These are phyloP conservation scores for Nomada hirtipes DNA, from an alignment of 2,888 invertebrate genomes.

Conservation along the genomic window DNA sequence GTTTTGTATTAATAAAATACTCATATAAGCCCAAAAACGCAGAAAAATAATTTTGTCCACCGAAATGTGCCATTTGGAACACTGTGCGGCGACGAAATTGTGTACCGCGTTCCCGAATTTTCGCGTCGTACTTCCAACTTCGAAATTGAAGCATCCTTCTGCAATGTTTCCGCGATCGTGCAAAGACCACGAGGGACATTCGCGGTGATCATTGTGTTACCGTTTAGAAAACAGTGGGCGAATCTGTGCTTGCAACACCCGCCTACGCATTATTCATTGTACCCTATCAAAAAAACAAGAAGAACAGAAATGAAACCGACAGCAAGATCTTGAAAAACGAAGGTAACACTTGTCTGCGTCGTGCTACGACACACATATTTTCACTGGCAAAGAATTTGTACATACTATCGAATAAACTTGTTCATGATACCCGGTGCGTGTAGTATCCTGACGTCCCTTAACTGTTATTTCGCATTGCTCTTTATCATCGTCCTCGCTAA, in stretches of 20 bases:
- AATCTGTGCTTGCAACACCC: conserved; percentile 31
- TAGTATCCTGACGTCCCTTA: too few species aligned
- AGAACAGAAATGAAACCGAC: neutral
- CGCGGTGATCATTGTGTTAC: conserved; percentile 19
- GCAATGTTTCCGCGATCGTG: neutral
- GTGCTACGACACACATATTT: conserved; percentile 22
- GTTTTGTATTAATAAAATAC: too few species aligned
- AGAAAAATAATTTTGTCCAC: too few species aligned
- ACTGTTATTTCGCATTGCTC: too few species aligned
- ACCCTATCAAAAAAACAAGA: conserved; percentile 1
- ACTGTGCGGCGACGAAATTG: too few species aligned
- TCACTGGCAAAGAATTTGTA: conserved; percentile 63
- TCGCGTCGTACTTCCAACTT: too few species aligned
- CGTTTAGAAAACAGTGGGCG: conserved; percentile 16
- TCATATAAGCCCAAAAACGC: too few species aligned
- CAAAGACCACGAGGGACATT: neutral
- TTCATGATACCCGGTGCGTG: neutral
- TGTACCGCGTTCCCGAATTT: too few species aligned
- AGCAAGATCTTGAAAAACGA: neutral
- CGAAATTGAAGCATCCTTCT: neutral
- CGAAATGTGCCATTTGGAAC: too few species aligned
- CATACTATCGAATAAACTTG: conserved; percentile 70
- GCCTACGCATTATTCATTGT: conserved; percentile 58
- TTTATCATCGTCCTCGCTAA: too few species aligned
- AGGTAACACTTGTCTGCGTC: neutral